Conservation (phyloP, 2,113 vertebrate species). For the Anolis sagrei region DNA sequence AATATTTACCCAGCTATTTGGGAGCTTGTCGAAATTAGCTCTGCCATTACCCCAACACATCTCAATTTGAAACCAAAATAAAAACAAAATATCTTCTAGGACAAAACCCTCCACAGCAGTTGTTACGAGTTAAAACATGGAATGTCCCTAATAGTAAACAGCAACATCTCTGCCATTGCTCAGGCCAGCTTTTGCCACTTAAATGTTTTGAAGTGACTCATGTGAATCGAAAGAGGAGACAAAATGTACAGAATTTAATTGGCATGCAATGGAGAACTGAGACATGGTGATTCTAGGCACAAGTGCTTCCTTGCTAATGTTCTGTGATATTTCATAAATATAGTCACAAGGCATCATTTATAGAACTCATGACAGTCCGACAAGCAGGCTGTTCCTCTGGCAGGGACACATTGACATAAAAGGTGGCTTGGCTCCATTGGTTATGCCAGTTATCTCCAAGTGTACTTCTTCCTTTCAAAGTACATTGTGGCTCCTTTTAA, state of each 20-base stretch:
- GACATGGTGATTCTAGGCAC: background rate
- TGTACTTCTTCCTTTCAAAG: constrained; percentile 61
- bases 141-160: background rate
- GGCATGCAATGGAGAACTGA: background rate
- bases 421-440: constrained; percentile 17
- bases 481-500: background rate
- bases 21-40: constrained; percentile 7
- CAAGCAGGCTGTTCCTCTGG: constrained; percentile 8
- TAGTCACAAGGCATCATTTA: background rate
- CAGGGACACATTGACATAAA: background rate
- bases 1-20: background rate
- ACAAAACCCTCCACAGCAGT: background rate
- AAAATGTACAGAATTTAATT: constrained; percentile 14
- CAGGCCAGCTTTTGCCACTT: constrained; percentile 24
- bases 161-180: background rate
- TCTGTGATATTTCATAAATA: background rate
- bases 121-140: constrained; percentile 15
- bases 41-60: background rate
- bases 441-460: constrained; percentile 25
- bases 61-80: background rate
- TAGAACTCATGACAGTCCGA: background rate
- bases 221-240: background rate
- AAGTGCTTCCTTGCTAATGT: background rate
- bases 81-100: background rate
- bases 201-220: constrained; percentile 17